Percentiles rank a stretch among this genome's conserved stretches.
Conservation (phyloP, 2,797 vertebrate species). For the Phylloscopus collybita region DNA sequence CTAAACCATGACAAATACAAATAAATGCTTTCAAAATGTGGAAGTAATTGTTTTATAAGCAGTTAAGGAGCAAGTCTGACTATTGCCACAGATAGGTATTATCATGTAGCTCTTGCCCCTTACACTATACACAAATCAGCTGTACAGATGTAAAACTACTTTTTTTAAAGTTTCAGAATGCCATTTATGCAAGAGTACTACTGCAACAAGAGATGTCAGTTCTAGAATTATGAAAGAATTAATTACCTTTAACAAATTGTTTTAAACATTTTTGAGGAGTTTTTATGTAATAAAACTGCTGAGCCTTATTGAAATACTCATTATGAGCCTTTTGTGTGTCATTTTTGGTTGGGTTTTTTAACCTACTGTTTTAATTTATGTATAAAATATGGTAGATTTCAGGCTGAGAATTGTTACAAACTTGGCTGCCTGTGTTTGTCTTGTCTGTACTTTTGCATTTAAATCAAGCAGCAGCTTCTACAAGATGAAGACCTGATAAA, state of each 20-base stretch:
- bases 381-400: not conserved
- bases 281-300: conserved; percentile 41
- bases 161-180: not conserved
- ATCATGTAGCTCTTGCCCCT: not conserved
- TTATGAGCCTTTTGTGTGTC: not conserved
- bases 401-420: not conserved
- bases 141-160: not conserved
- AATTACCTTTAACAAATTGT: not conserved
- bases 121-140: not conserved
- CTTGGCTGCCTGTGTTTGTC: not conserved
- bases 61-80: not conserved
- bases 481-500: not conserved
- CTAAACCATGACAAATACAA: not conserved
- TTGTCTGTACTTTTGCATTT: not conserved
- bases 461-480: not conserved
- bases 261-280: not conserved
- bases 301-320: not conserved
- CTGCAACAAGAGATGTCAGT: not conserved
- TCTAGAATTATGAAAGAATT: not conserved
- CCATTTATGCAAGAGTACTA: not conserved
- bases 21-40: not conserved
- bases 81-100: not conserved
- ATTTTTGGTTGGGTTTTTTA: not conserved
- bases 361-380: not conserved
- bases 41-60: not conserved